Evolutionary conservation across 1,140 invertebrate species (phyloP), one percentile per base, ranked within the genome.

Genomic region (Oryzaephilus surinamensis): DNA sequence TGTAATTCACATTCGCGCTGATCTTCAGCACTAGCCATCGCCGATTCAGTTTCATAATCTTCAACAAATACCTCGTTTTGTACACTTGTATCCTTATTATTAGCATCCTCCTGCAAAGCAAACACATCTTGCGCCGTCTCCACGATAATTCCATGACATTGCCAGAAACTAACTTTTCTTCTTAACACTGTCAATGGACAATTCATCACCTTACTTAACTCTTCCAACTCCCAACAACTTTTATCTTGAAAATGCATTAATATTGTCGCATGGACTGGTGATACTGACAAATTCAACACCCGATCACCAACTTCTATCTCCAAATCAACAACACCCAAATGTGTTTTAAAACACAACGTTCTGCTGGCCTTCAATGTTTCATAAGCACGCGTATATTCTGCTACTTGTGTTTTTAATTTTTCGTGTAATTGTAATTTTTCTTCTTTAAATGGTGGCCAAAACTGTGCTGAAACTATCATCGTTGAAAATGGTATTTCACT

Each of bases 361-460:
- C 95, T 74, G 50, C 93, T 97, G 21, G 86, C 90, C 66, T 98
- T 98, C 13, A 96, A 71, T 2, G 81, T 77, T 63, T 97, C 91
- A 69, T 90, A 99, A 2, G 80, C 78, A 57, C 88, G 90, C 0
- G 89, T 94, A 52, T 92, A 99, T 39, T 75, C 75, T 28, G 87
- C 77, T 36, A 97, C 73, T 53, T 88, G 81, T 41, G 80, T 69
- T 54, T 86, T 78, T 19, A 97, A 76, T 50, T 78, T 67, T 15
- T 74, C 68, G 3, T 92, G 92, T 20, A 98, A 58, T 52, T 91
- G 81, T 5, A 98, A 66, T 48, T 82, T 89, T 65, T 97, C 92
- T 59, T 95, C 91, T 59, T 96, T 89, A 43, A 97, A 91, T 12
- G 84, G 76, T 1, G 96, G 95, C 96, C 96, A 99, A 70, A 97